A percentile compares a stretch with the other conserved stretches of the same genome.
Evolutionary conservation across 2,797 vertebrate genomes (phyloP).

Genomic region (Hyperoplus lanceolatus): DNA sequence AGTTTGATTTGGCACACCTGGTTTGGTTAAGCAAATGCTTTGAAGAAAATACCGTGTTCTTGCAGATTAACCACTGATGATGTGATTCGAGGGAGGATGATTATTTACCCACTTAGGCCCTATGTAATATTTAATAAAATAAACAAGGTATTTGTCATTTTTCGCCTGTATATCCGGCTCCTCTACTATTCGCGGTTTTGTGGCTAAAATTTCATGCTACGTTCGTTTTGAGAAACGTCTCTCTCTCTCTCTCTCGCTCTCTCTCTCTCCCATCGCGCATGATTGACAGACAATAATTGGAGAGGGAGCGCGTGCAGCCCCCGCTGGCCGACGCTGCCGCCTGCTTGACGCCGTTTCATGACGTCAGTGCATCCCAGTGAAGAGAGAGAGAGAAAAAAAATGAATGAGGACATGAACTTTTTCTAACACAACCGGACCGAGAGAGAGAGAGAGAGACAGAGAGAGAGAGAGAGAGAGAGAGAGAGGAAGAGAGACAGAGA

Average conservation of each 20-base stretch:
- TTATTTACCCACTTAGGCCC: background rate
- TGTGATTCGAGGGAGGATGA: background rate
- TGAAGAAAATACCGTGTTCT: background rate
- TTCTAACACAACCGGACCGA: slow-evolving; percentile 11
- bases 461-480: slow-evolving; percentile 3
- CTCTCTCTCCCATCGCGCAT: slow-evolving; percentile 16
- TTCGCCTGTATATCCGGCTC: background rate
- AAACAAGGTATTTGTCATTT: background rate
- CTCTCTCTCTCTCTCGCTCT: background rate
- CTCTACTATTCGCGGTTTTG: background rate
- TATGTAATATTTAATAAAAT: background rate
- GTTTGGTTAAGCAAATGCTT: background rate
- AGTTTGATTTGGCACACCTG: background rate
- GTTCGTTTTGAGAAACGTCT: no score
- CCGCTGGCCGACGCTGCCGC: slow-evolving; percentile 63
- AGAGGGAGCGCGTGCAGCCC: slow-evolving; percentile 69
- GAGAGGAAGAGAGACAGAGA: background rate
- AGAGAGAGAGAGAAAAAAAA: slow-evolving; percentile 23
- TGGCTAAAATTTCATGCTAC: slow-evolving; percentile 3
- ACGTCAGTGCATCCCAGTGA: slow-evolving; percentile 74
- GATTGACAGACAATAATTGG: slow-evolving; percentile 80
- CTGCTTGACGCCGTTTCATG: slow-evolving; percentile 79
- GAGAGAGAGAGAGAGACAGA: background rate
- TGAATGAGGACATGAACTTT: no score
- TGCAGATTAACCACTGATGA: background rate